Conservation (phyloP, 53 echinoderm and acorn worm species). For the Stichopus horrens region DNA sequence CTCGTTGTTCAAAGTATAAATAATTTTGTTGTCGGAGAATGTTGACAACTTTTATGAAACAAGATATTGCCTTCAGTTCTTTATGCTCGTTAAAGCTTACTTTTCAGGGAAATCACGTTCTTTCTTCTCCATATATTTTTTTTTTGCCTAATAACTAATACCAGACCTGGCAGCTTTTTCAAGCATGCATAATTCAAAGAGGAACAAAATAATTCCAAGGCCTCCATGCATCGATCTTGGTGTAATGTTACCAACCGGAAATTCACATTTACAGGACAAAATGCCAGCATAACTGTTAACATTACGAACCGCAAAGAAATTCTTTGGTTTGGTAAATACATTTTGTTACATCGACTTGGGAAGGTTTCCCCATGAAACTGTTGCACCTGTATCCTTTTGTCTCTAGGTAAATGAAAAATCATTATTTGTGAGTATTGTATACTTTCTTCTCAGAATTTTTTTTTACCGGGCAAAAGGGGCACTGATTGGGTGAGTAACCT, state of each 20-base stretch:
- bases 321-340: no score
- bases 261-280: not conserved
- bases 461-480: no score
- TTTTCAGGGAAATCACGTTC: constrained; percentile 3
- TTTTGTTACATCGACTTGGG: not conserved
- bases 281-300: not conserved
- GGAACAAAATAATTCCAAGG: not conserved
- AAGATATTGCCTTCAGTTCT: no score
- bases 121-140: not conserved
- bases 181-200: not conserved
- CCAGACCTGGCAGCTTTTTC: not conserved
- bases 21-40: no score
- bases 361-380: not conserved
- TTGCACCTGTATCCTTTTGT: not conserved
- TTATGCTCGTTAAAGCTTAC: not conserved
- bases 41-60: no score
- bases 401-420: no score
- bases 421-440: no score
- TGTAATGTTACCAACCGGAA: not conserved
- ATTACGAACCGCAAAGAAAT: not conserved
- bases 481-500: no score
- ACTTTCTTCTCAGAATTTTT: no score
- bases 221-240: not conserved
- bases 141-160: not conserved
- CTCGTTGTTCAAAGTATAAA: no score